Evolutionary conservation across 2,113 vertebrate genomes (phyloP), one percentile per base, ranked within the genome.

Genomic region (Halcyon malimbica): DNA sequence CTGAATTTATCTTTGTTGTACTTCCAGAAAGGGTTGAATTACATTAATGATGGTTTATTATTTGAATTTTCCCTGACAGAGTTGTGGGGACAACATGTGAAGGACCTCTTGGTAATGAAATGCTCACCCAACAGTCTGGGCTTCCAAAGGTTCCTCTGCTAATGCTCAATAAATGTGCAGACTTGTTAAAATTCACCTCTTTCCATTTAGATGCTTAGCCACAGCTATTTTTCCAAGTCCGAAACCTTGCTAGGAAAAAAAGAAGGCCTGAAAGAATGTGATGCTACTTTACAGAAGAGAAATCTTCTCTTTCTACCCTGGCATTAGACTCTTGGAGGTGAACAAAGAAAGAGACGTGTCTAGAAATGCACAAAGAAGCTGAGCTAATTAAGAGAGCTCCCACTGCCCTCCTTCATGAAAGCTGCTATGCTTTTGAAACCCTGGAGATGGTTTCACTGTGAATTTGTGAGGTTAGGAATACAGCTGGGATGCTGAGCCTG

Each of bases 401-500:
- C 93, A 93, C 73, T 96, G 92, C 95, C 85, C 84, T 81, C 46
- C 94, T 96, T 95, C 91, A 94, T 95, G 96, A 95, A 97, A 96
- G 94, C 85, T 75, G 64, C 84, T 97, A 85, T 80, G 81, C 95
- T 97, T 97, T 84, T 96, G 95, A 97, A 96, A 98, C 94, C 84
- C 74, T 97, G 93, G 96, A 97, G 96, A 95, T 96, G 93, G 91
- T 95, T 97, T 97, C 71, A 65, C 87, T 97, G 86, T 92, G 96
- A 96, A 92, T 96, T 97, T 95, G 97, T 96, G 97, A 98, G 97
- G 96, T 97, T 98, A 97, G 92, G 51, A 46, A 62, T 93, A 95
- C 96, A 97, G 96, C 97, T 98, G 98, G 97, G 96, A 95, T 90
- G 91, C 92, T 96, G 96, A 96, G 54, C 82, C 96, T 98, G 97